Evolutionary conservation across 2,888 invertebrate species (phyloP).

Genomic region (Saturnia japonica): DNA sequence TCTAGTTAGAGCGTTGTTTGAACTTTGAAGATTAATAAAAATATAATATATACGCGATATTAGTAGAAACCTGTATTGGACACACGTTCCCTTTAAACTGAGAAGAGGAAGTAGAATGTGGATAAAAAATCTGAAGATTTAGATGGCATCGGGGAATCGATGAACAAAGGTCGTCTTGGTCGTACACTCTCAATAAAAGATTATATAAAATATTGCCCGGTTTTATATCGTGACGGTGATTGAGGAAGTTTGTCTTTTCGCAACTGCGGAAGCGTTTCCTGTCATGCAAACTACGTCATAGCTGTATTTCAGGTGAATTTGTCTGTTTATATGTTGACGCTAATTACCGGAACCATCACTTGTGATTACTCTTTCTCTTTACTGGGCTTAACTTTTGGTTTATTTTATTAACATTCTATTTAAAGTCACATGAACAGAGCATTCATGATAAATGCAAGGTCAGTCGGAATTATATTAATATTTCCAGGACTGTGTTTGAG

Average conservation of each 20-base stretch:
- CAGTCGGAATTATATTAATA: constrained; percentile 1
- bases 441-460: constrained; percentile 2
- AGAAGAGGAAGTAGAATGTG: too few relatives aligned
- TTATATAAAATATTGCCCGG: constrained; percentile 5
- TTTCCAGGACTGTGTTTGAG: not conserved
- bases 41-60: too few relatives aligned
- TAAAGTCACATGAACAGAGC: not conserved
- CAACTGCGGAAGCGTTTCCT: constrained; percentile 12
- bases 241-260: constrained; percentile 9
- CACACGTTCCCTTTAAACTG: too few relatives aligned
- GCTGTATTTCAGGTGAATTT: constrained; percentile 13
- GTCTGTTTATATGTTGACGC: constrained; percentile 5
- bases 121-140: too few relatives aligned
- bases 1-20: too few relatives aligned
- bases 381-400: not conserved
- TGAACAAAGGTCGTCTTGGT: not conserved
- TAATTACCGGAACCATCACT: constrained; percentile 8
- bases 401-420: not conserved
- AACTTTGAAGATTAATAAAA: too few relatives aligned
- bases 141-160: too few relatives aligned
- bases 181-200: not conserved
- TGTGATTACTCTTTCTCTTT: constrained; percentile 7
- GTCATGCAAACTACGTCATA: constrained; percentile 4
- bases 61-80: too few relatives aligned
- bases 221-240: not conserved